These are phyloP conservation scores for Heliocidaris erythrogramma DNA, from an alignment of 35 echinoderm and acorn worm genomes.

Conservation along the genomic window DNA sequence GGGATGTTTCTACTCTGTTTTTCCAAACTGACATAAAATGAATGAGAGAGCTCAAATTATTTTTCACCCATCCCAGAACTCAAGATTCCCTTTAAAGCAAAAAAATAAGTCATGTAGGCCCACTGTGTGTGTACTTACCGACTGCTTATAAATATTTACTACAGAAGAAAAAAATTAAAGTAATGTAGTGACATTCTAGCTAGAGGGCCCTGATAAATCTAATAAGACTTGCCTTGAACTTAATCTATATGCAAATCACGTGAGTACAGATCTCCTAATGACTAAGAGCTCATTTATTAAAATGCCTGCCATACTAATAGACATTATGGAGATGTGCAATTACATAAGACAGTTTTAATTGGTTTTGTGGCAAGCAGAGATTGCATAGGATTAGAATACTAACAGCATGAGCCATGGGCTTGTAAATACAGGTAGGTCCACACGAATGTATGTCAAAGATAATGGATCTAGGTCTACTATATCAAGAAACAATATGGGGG, in stretches of 20 bases:
- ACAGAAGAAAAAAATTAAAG: no score
- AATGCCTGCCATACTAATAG: not conserved
- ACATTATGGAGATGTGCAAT: not conserved
- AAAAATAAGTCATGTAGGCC: no score
- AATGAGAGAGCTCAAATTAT: no score
- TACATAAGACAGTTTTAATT: not conserved
- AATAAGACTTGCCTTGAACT: not conserved
- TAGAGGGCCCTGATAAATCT: not conserved
- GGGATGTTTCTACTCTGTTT: no score
- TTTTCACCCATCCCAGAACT: no score
- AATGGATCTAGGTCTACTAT: not conserved
- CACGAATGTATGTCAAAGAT: not conserved
- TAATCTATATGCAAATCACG: not conserved
- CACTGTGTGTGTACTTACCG: no score
- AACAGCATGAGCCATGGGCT: not conserved
- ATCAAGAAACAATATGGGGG: not conserved
- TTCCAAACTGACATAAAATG: no score
- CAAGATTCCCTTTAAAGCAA: no score
- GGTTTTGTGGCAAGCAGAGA: slow-evolving; percentile 8
- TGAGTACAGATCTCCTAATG: not conserved
- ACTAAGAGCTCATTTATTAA: not conserved
- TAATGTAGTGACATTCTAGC: not conserved
- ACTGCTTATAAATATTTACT: no score
- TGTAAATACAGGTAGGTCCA: not conserved
- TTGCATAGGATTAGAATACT: not conserved